Evolutionary conservation across 1,140 invertebrate genomes (phyloP), one percentile per base, ranked within the genome.

Genomic region (Ptiloglossa arizonensis): DNA sequence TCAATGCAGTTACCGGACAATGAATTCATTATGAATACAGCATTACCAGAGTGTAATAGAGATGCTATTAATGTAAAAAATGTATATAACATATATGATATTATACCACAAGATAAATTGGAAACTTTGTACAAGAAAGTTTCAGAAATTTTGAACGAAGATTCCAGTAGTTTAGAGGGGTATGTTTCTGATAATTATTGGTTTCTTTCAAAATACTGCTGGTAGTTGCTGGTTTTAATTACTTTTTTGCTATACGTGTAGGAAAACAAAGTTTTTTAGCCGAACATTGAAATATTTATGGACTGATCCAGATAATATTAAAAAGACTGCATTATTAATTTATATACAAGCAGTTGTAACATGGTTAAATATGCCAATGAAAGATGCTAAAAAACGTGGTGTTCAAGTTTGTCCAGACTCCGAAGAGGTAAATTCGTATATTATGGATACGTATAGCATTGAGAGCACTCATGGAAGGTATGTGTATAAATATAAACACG

Each of bases 1-100:
- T 70, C 82, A 1, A 66, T 22, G 13, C 15, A 72, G 27, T 71
- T 70, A 70, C 17, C 64, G 60, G 35, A 69, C 3, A 83, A 89
- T 64, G 86, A 89, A 13, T 82, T 70, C 46, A 66, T 82, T 24
- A 57, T 70, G 15, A 78, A 82, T 27, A 50, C 64, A 15, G 24
- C 81, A 74, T 71, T 92, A 67, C 93, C 93, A 22, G 54, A 74
- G 22, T 93, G 93, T 52, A 93, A 94, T 67, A 91, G 91, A 86
- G 82, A 93, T 50, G 93, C 93, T 15, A 79, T 9, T 22, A 80
- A 68, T 50, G 77, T 87, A 19, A 83, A 88, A 52, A 89, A 93
- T 78, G 91, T 94, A 60, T 94, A 94, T 79, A 86, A 92, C 78
- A 17, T 93, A 22, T 59, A 92, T 57, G 90, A 93, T 72, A 90